Conservation (phyloP, 2,888 invertebrate genomes). For the Rotaria sp. region DNA sequence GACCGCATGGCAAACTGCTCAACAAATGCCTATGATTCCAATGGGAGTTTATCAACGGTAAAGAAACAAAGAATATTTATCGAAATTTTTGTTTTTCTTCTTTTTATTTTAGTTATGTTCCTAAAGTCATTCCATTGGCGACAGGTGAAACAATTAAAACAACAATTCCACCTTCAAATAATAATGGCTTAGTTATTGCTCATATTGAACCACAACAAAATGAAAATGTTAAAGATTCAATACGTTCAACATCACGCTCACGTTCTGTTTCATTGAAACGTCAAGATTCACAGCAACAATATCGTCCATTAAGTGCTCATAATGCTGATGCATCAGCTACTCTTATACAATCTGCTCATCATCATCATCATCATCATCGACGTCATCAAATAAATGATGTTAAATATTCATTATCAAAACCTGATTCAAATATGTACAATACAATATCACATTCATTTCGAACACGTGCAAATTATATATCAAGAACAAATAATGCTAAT, state of each 20-base stretch:
- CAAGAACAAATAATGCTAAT: not conserved
- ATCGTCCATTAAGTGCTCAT: not conserved
- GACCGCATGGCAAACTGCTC: not conserved
- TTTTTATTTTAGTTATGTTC: not conserved
- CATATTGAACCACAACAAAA: not conserved
- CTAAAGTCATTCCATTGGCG: not conserved
- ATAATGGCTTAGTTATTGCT: not conserved
- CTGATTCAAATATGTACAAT: not conserved
- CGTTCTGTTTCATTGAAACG: not conserved
- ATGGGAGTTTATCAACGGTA: constrained; percentile 9
- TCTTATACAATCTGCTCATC: not conserved
- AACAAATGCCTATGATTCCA: not conserved
- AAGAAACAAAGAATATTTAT: not conserved
- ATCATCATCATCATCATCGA: constrained; percentile 16
- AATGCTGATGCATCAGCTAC: not conserved
- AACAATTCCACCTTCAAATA: not conserved
- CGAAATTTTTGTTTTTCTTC: not conserved
- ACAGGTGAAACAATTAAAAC: constrained; percentile 18
- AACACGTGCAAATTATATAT: not conserved
- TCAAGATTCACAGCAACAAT: not conserved
- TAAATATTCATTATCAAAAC: not conserved
- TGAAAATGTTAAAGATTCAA: not conserved
- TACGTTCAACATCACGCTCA: not conserved
- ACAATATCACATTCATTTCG: not conserved
- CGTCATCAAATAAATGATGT: not conserved